Evolutionary conservation across 2,113 vertebrate species (phyloP), one percentile per base, ranked within the genome.

Genomic region (Apaloderma vittatum): DNA sequence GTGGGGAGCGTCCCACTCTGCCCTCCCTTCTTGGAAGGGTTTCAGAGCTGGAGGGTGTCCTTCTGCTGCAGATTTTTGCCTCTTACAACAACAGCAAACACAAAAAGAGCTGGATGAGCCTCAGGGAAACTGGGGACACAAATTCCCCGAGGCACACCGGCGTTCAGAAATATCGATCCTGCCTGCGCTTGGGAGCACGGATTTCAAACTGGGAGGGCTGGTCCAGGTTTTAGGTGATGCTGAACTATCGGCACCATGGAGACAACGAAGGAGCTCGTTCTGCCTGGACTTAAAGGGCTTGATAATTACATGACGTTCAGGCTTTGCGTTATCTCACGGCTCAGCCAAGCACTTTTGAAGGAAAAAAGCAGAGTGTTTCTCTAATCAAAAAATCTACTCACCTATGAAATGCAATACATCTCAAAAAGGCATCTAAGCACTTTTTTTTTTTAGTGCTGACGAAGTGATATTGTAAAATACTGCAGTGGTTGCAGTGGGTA

Each of bases 371-470:
- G 0, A 48, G 45, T 1, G 32, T 43, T 67, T 16, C 74, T 68
- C 66, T 21, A 12, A 48, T 27, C 68, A 52, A 15, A 40, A 90
- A 11, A 70, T 89, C 87, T 67, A 51, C 43, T 48, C 62, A 49
- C 54, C 92, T 37, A 4, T 9, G 45, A 19, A 74, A 78, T 0
- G 36, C 48, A 48, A 26, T 11, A 27, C 78, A 70, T 17, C 76
- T 13, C 63, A 5, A 9, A 58, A 32, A 48, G 75, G 77, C 70
- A 88, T 83, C 86, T 21, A 49, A 94, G 96, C 57, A 26, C 45
- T 82, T 77, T 72, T 93, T 58, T 45, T 36, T 49, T 63, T 43
- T 51, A 23, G 37, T 79, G 95, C 94, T 95, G 96, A 84, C 83
- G 1, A 72, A 86, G 95, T 49, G 59, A 43, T 86, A 68, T 67